phyloP scores from a whole-genome alignment of 2,113 vertebrate genomes.

The Callospermophilus lateralis region DNA sequence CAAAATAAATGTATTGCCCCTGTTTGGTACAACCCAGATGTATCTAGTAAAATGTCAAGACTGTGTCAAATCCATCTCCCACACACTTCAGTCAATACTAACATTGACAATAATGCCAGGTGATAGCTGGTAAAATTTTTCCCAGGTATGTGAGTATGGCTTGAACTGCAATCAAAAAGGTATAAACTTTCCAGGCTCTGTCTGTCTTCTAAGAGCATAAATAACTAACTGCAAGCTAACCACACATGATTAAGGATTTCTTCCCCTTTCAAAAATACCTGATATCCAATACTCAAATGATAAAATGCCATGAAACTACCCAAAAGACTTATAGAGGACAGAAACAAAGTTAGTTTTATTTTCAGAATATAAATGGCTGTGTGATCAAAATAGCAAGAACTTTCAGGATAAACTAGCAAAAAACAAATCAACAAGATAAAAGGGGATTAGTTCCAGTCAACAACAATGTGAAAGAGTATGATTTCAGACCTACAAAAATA shows the following conservation, averaged over 20 bases:
- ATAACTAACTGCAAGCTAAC: background rate
- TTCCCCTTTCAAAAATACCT: background rate
- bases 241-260: background rate
- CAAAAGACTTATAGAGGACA: background rate
- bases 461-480: background rate
- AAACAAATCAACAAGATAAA: conserved; percentile 29
- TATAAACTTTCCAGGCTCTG: background rate
- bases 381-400: conserved; percentile 48
- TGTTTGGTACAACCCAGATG: background rate
- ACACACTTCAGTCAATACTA: background rate
- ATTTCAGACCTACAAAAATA: conserved; percentile 1
- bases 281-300: background rate
- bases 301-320: conserved; percentile 43
- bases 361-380: conserved; percentile 28
- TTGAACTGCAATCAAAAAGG: background rate
- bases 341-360: conserved; percentile 11
- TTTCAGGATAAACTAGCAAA: conserved; percentile 41
- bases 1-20: background rate
- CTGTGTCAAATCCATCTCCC: background rate
- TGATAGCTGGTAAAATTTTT: background rate
- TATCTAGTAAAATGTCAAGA: conserved; percentile 29
- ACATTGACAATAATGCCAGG: conserved; percentile 3
- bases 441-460: background rate
- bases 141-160: background rate
- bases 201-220: conserved; percentile 7